These are phyloP conservation scores for Bucorvus abyssinicus DNA, from an alignment of 2,797 vertebrate species.

Conservation along the genomic window DNA sequence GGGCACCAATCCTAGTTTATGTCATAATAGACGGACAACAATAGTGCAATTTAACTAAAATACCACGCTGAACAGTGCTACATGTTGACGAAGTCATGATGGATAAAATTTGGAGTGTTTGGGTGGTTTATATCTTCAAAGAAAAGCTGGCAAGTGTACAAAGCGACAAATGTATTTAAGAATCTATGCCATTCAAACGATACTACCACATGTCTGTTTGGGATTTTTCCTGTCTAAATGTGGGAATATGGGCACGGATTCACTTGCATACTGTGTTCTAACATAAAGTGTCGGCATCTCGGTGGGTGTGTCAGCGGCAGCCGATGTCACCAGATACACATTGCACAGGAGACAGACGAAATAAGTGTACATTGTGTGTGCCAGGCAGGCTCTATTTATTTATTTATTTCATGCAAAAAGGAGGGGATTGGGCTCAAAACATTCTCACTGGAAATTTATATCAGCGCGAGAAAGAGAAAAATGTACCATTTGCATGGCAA, in stretches of 20 bases:
- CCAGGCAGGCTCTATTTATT: constrained; percentile 39
- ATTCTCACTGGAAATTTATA: constrained; percentile 31
- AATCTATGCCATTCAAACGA: constrained; percentile 71
- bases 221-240: constrained; percentile 68
- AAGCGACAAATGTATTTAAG: constrained; percentile 73
- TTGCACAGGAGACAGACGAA: constrained; percentile 48
- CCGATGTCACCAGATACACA: constrained; percentile 38
- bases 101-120: constrained; percentile 67
- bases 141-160: constrained; percentile 65
- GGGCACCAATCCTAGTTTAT: constrained; percentile 59
- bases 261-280: constrained; percentile 58
- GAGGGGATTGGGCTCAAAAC: not conserved
- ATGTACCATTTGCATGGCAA: constrained; percentile 58
- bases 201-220: constrained; percentile 71
- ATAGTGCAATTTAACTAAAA: constrained; percentile 65
- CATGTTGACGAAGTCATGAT: constrained; percentile 67
- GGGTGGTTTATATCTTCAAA: constrained; percentile 69
- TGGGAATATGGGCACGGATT: constrained; percentile 64
- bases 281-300: constrained; percentile 58
- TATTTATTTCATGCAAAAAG: not conserved
- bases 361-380: constrained; percentile 4
- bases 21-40: constrained; percentile 66
- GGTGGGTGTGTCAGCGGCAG: constrained; percentile 30
- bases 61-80: constrained; percentile 68
- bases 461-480: constrained; percentile 42